phyloP scores from a whole-genome alignment of 2,113 vertebrate species.

The Scophthalmus maximus region DNA sequence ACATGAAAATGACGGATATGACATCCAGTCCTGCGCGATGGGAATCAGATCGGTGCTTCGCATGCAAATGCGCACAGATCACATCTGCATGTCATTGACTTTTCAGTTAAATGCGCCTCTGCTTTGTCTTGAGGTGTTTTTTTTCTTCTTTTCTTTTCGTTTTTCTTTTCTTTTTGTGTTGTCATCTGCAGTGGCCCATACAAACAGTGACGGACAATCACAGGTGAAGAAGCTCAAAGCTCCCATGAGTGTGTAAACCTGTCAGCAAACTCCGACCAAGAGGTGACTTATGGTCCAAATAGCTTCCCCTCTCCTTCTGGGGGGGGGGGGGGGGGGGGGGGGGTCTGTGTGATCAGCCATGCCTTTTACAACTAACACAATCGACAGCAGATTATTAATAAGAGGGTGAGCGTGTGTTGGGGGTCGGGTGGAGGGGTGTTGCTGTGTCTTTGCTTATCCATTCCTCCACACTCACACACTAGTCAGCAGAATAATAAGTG shows the following conservation, averaged over 20 bases:
- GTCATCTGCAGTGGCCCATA: constrained; percentile 4
- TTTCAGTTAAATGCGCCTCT: constrained; percentile 55
- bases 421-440: not conserved
- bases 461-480: constrained; percentile 65
- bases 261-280: constrained; percentile 69
- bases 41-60: constrained; percentile 63
- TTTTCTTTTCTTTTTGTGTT: not conserved
- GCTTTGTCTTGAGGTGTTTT: constrained; percentile 48
- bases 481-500: constrained; percentile 77
- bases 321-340: constrained; percentile 55
- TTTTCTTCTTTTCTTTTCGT: not conserved
- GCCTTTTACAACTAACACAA: constrained; percentile 48
- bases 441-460: constrained; percentile 70
- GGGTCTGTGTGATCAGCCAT: constrained; percentile 55
- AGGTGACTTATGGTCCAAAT: constrained; percentile 68
- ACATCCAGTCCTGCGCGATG: constrained; percentile 55
- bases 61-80: constrained; percentile 69
- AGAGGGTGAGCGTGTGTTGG: constrained; percentile 8
- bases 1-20: constrained; percentile 75
- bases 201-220: constrained; percentile 59
- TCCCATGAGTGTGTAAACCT: constrained; percentile 65
- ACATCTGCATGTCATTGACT: constrained; percentile 68
- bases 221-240: constrained; percentile 58
- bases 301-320: constrained; percentile 60
- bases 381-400: constrained; percentile 73